Evolutionary conservation across 2,797 vertebrate species (phyloP).

Genomic region (Propithecus perrieri): DNA sequence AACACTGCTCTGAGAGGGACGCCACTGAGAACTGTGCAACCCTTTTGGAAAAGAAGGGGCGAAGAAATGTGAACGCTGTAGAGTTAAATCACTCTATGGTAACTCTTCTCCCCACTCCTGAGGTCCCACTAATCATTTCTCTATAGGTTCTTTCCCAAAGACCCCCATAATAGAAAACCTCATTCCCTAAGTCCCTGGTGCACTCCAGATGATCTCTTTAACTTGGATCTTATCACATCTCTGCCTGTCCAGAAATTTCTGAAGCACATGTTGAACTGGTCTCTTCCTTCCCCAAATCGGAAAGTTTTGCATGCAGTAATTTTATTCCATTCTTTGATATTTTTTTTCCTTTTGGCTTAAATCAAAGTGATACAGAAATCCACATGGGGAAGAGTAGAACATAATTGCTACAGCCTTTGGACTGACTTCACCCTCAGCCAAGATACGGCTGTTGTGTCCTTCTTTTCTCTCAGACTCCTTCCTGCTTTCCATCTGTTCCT

Average conservation of each 20-base stretch:
- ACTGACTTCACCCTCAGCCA: not conserved
- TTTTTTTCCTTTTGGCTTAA: conserved; percentile 41
- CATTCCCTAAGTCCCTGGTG: not conserved
- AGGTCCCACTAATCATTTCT: not conserved
- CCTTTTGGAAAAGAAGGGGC: not conserved
- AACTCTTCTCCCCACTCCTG: not conserved
- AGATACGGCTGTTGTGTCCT: not conserved
- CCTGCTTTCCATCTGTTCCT: not conserved
- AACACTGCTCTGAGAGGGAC: not conserved
- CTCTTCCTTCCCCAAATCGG: conserved; percentile 48
- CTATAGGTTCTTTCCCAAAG: not conserved
- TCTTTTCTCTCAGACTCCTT: not conserved
- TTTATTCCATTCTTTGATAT: conserved; percentile 57
- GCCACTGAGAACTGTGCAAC: not conserved
- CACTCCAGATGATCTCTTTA: conserved; percentile 50
- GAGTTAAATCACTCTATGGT: not conserved
- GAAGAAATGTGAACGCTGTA: not conserved
- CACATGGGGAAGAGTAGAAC: conserved; percentile 27
- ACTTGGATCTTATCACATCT: conserved; percentile 51
- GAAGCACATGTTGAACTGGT: conserved; percentile 45
- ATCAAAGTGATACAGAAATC: conserved; percentile 62
- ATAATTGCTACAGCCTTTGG: conserved; percentile 13
- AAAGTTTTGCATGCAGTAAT: conserved; percentile 52
- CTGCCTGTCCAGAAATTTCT: conserved; percentile 53
- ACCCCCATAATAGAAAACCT: not conserved